Conservation (phyloP, 2,888 invertebrate species). For the Hyalella azteca region DNA sequence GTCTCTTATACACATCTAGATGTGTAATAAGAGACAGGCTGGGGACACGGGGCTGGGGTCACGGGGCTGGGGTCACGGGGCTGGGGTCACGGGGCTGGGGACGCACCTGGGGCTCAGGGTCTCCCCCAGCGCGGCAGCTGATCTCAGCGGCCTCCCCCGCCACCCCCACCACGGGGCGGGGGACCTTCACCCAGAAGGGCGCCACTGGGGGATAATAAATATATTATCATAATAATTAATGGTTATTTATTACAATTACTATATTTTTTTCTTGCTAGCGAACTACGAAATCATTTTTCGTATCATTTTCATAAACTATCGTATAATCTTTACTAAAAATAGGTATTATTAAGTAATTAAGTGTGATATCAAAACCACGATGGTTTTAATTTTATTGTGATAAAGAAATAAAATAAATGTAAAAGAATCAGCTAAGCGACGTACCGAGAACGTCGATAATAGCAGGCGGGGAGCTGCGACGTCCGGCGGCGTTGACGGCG, state of each 20-base stretch:
- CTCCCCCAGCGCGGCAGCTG: slow-evolving; percentile 53
- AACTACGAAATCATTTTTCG: too few relatives aligned
- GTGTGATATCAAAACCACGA: too few relatives aligned
- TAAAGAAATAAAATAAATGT: too few relatives aligned
- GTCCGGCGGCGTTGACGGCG: slow-evolving; percentile 62
- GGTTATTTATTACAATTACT: too few relatives aligned
- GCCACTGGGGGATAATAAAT: slow-evolving; percentile 47
- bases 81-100: not conserved
- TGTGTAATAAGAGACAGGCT: too few relatives aligned
- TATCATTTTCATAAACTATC: too few relatives aligned
- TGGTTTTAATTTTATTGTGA: too few relatives aligned
- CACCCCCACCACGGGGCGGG: slow-evolving; percentile 54
- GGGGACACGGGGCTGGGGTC: not conserved
- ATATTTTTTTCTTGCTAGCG: too few relatives aligned
- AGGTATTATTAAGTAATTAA: too few relatives aligned
- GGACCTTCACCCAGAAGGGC: slow-evolving; percentile 56
- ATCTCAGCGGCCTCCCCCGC: slow-evolving; percentile 48
- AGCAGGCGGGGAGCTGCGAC: slow-evolving; percentile 47
- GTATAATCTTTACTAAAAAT: too few relatives aligned
- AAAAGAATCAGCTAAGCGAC: not conserved
- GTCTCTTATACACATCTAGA: too few relatives aligned
- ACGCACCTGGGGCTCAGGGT: slow-evolving; percentile 44
- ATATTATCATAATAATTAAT: too few relatives aligned
- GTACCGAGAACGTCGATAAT: slow-evolving; percentile 54
- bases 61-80: not conserved